Evolutionary conservation across 1,140 invertebrate species (phyloP).

Genomic region (Andricus grossulariae): DNA sequence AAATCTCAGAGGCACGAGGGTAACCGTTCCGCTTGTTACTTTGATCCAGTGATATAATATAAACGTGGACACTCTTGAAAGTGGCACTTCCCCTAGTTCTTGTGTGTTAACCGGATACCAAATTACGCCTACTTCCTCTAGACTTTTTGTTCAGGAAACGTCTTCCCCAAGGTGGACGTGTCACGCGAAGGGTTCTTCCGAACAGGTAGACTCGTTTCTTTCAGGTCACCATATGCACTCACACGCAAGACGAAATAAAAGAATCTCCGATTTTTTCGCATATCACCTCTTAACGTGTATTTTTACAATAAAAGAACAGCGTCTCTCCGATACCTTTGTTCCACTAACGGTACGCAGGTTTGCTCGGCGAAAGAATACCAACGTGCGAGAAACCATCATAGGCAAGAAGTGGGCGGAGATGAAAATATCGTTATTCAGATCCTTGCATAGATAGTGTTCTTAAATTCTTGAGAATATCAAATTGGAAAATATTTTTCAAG

Average conservation of each 20-base stretch:
- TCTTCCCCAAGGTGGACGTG: not conserved
- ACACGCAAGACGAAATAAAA: not conserved
- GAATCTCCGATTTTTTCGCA: not conserved
- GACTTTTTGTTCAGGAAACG: not conserved
- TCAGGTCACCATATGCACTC: not conserved
- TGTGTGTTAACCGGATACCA: slow-evolving; percentile 20
- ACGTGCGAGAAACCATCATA: not conserved
- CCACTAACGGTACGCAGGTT: slow-evolving; percentile 3
- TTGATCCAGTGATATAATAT: slow-evolving; percentile 9
- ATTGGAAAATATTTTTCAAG: too few species aligned
- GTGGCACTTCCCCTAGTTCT: not conserved
- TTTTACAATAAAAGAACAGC: slow-evolving; percentile 23
- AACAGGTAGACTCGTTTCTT: slow-evolving; percentile 21
- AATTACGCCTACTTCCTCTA: slow-evolving; percentile 24
- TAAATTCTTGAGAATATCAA: too few species aligned
- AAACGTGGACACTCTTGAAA: slow-evolving; percentile 6
- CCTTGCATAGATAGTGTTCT: too few species aligned
- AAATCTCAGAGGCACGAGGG: not conserved
- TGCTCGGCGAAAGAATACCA: not conserved
- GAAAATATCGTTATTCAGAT: slow-evolving; percentile 18
- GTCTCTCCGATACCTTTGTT: slow-evolving; percentile 5
- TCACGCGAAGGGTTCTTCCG: slow-evolving; percentile 11
- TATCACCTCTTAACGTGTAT: not conserved
- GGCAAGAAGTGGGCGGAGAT: slow-evolving; percentile 7
- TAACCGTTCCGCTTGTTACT: slow-evolving; percentile 17